A percentile compares a stretch with the other conserved stretches of the same genome.
Evolutionary conservation across 2,113 vertebrate genomes (phyloP).

Genomic region (Cranoglanis bouderius): DNA sequence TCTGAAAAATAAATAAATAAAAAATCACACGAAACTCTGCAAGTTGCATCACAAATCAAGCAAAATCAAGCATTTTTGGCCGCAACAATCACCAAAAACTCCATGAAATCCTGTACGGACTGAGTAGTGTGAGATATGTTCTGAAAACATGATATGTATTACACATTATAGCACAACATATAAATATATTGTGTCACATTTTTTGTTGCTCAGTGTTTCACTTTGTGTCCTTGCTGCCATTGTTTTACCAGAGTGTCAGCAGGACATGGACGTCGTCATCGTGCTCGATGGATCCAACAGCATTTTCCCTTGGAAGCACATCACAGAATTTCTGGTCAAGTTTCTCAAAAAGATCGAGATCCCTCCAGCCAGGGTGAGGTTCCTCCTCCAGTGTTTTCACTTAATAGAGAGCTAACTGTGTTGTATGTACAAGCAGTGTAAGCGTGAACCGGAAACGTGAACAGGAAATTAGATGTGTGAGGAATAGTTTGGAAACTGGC

Average conservation of each 20-base stretch:
- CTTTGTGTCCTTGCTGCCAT: background rate
- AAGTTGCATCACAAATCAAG: no score
- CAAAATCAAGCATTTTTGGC: no score
- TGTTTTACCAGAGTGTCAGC: constrained; percentile 79
- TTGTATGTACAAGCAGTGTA: background rate
- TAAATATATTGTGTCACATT: background rate
- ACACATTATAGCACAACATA: background rate
- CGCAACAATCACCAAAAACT: no score
- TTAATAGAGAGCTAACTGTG: background rate
- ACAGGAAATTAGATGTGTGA: background rate
- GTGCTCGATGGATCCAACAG: constrained; percentile 97
- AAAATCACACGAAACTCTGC: no score
- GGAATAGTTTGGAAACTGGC: background rate
- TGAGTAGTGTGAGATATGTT: background rate
- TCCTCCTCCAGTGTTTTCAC: background rate
- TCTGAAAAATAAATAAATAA: no score
- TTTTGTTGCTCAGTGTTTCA: background rate
- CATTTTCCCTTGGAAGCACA: constrained; percentile 90
- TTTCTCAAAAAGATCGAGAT: constrained; percentile 84
- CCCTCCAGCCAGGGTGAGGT: constrained; percentile 88
- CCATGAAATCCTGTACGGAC: no score
- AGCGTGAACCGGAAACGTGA: background rate
- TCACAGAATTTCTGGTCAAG: constrained; percentile 81
- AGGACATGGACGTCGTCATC: constrained; percentile 88
- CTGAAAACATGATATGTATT: background rate